Conservation (phyloP, 1,140 invertebrate genomes). For the Rhynchophorus ferrugineus region DNA sequence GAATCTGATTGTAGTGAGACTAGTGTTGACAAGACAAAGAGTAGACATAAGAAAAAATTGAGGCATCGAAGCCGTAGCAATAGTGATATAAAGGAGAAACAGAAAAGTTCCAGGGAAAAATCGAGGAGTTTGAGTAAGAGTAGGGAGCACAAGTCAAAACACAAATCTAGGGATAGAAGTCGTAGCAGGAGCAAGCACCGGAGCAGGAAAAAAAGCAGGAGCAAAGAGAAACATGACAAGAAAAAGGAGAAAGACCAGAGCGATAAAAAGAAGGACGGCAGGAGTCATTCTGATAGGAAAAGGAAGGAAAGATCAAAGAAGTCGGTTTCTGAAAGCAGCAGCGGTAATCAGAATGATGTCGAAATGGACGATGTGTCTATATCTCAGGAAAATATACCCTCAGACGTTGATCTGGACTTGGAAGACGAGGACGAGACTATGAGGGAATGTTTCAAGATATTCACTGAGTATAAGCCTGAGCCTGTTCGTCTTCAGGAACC, state of each 20-base stretch:
- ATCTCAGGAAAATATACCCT: conserved; percentile 44
- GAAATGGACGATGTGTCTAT: conserved; percentile 30
- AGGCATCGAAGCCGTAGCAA: conserved; percentile 12
- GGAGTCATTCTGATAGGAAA: neutral
- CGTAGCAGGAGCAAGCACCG: conserved; percentile 27
- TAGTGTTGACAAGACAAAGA: neutral
- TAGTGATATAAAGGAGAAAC: conserved; percentile 6
- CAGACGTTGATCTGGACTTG: conserved; percentile 23
- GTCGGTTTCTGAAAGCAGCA: conserved; percentile 10
- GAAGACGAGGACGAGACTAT: conserved; percentile 39
- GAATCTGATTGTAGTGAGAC: conserved; percentile 1
- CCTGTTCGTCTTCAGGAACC: conserved; percentile 1
- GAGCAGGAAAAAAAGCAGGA: conserved; percentile 8
- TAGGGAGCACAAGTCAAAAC: conserved; percentile 14
- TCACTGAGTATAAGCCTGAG: conserved; percentile 48
- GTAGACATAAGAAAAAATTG: conserved; percentile 3
- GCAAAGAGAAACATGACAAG: conserved; percentile 11
- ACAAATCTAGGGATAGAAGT: conserved; percentile 16
- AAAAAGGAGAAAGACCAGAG: conserved; percentile 11
- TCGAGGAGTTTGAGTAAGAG: conserved; percentile 13
- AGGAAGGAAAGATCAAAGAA: conserved; percentile 24
- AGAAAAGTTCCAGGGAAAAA: conserved; percentile 8
- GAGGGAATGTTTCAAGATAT: conserved; percentile 66
- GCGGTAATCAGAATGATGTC: conserved; percentile 25
- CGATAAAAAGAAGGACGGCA: conserved; percentile 6